Conservation (phyloP, 2,888 invertebrate species). For the Pyrgus malvae region DNA sequence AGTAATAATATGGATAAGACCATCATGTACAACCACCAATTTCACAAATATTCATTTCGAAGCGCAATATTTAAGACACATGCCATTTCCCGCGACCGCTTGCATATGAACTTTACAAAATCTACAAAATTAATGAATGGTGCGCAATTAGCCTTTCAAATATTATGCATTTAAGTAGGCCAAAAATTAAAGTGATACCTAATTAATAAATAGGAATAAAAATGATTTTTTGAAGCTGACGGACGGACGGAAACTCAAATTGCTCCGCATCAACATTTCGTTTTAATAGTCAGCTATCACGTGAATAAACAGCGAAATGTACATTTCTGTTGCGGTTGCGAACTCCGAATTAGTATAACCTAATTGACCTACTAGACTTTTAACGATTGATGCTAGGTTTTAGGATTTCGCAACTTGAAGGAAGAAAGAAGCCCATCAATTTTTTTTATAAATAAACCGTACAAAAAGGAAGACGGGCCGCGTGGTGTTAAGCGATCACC, state of each 20-base stretch:
- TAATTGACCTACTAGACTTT: constrained; percentile 19
- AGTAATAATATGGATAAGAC: too few species aligned
- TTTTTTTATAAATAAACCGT: too few species aligned
- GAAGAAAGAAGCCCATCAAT: too few species aligned
- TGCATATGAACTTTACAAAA: too few species aligned
- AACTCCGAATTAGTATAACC: constrained; percentile 26
- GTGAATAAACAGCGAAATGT: constrained; percentile 23
- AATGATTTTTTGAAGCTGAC: constrained; percentile 10
- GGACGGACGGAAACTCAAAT: constrained; percentile 27
- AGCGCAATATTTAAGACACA: too few species aligned
- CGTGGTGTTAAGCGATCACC: too few species aligned
- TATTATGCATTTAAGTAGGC: background rate
- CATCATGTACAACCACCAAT: too few species aligned
- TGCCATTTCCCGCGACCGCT: too few species aligned
- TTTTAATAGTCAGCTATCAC: constrained; percentile 27
- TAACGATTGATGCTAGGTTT: background rate
- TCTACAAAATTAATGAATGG: too few species aligned
- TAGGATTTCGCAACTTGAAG: too few species aligned
- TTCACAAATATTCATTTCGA: too few species aligned
- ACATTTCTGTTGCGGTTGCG: constrained; percentile 22
- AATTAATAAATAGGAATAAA: constrained; percentile 22
- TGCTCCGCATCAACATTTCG: constrained; percentile 23
- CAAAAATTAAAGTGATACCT: background rate
- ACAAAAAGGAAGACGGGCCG: too few species aligned
- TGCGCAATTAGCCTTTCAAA: background rate